Base-by-base conservation (phyloP, 2,797 vertebrate genomes). In the Myioborus miniatus region DNA sequence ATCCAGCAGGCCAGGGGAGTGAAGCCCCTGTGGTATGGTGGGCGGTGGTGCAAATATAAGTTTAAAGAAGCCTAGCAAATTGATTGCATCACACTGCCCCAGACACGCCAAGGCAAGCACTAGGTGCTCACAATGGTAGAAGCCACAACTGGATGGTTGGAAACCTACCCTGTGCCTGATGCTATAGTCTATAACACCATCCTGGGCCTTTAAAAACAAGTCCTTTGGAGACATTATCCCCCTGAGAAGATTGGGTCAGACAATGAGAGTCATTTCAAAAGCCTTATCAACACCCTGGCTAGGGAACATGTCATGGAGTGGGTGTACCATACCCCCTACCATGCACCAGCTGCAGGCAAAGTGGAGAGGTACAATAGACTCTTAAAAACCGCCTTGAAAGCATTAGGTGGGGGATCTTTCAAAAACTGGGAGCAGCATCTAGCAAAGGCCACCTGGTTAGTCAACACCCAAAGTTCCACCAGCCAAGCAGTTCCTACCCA, bases 21-120 rank as follows among this genome's bases (percentile, higher is more conserved):
- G 22, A 15, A 49, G 27, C 22, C 13, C 34, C 44, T 39, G 0
- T 27, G 22, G 44, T 12, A 20, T 8, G 11, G 46, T 4, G 14
- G 11, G 12, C 0, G 0, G 2, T 34, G 15, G 19, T 52, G 7
- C 24, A 77, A 34, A 4, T 34, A 29, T 1, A 77, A 18, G 4
- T 43, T 29, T 8, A 12, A 12, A 2, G 36, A 41, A 11, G 15
- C 9, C 56, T 52, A 47, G 32, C 4, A 52, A 3, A 63, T 34
- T 10, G 29, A 49, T 11, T 50, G 9, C 4, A 41, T 52, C 9
- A 18, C 30, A 34, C 2, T 41, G 36, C 36, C 30, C 37, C 58
- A 34, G 2, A 22, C 11, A 5, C 0, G 0, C 30, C 46, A 29
- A 23, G 24, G 30, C 1, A 50, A 62, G 30, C 3, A 0, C 14